These are phyloP conservation scores for Helleia helle DNA, from an alignment of 2,888 invertebrate species.

Conservation along the genomic window DNA sequence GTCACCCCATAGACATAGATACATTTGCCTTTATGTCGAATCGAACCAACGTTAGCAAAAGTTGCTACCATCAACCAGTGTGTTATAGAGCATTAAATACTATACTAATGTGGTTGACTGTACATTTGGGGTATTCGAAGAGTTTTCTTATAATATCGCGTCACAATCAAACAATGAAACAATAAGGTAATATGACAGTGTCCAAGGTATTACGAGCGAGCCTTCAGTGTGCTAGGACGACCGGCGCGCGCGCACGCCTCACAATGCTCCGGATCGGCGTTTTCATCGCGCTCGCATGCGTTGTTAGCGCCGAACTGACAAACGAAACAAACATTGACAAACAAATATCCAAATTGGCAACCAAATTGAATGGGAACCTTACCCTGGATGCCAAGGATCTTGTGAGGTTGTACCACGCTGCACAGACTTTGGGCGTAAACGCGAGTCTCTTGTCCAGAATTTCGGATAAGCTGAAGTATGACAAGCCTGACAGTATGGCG, in stretches of 20 bases:
- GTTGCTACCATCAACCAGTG: too few species aligned
- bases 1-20: too few species aligned
- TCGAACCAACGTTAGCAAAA: too few species aligned
- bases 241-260: constrained; percentile 57
- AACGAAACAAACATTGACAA: constrained; percentile 38
- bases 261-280: constrained; percentile 39
- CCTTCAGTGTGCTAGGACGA: constrained; percentile 38
- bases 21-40: too few species aligned
- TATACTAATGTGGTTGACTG: not conserved
- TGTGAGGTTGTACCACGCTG: constrained; percentile 39
- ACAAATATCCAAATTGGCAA: constrained; percentile 34
- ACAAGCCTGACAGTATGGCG: constrained; percentile 26
- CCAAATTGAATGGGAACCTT: constrained; percentile 35
- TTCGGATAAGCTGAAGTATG: constrained; percentile 32
- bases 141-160: constrained; percentile 3
- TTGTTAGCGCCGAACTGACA: constrained; percentile 26
- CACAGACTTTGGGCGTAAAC: constrained; percentile 36
- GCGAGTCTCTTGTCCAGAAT: constrained; percentile 41
- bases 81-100: too few species aligned
- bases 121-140: not conserved
- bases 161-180: constrained; percentile 34
- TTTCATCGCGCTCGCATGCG: constrained; percentile 46
- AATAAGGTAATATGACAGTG: constrained; percentile 31
- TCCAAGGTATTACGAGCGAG: constrained; percentile 21
- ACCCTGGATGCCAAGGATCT: constrained; percentile 36